phyloP scores from a whole-genome alignment of 2,113 vertebrate species.

The Bothrops jararaca region DNA sequence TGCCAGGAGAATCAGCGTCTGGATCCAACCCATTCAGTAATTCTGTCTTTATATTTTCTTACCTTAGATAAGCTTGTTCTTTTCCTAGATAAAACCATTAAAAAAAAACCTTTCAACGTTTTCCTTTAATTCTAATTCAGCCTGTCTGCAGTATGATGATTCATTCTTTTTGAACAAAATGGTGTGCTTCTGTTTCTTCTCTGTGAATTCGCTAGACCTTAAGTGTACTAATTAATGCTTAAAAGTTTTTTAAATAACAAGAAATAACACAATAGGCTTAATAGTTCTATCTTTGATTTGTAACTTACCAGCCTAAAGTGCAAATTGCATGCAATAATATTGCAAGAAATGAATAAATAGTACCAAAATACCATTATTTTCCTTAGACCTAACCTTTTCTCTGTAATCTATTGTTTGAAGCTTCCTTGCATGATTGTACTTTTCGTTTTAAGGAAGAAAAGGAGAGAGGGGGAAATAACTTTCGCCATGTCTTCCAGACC shows the following conservation, averaged over 20 bases:
- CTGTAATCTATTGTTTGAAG: too few species aligned
- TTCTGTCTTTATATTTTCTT: background rate
- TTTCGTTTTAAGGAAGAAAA: constrained; percentile 13
- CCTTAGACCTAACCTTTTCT: background rate
- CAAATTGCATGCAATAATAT: background rate
- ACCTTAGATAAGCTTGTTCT: background rate
- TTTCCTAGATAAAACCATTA: background rate
- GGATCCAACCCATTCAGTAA: background rate
- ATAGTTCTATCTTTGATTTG: background rate
- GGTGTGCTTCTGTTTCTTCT: background rate
- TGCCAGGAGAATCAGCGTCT: background rate
- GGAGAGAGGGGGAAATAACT: background rate
- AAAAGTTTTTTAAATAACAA: background rate
- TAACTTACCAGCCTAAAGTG: background rate
- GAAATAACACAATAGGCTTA: background rate
- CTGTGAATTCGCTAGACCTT: background rate
- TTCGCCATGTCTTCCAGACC: background rate
- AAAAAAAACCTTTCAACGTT: background rate
- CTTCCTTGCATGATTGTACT: background rate
- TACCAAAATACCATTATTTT: background rate
- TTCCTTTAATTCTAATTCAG: background rate
- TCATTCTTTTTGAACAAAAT: background rate
- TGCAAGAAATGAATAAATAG: constrained; percentile 1
- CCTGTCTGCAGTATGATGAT: background rate
- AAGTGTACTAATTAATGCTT: background rate